phyloP scores from a whole-genome alignment of 2,113 vertebrate genomes.

The Macaca mulatta region DNA sequence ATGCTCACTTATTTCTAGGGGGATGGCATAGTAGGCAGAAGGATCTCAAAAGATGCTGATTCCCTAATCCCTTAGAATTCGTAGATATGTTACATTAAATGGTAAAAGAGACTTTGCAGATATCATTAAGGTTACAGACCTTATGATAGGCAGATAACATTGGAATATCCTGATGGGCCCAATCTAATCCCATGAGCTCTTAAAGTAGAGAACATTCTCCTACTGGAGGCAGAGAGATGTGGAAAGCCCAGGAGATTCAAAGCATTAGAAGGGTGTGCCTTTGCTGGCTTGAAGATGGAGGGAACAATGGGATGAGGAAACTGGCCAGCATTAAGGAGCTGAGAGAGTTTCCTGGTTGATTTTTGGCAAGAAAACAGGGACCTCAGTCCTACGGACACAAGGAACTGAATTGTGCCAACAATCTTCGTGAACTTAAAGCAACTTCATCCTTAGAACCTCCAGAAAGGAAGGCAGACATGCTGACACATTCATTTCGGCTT shows the following conservation, averaged over 20 bases:
- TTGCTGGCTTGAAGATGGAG: background rate
- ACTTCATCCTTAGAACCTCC: background rate
- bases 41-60: background rate
- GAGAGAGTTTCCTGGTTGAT: background rate
- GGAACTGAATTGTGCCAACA: background rate
- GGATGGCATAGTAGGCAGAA: background rate
- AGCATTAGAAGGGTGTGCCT: background rate
- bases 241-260: background rate
- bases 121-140: background rate
- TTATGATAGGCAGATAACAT: background rate
- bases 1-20: background rate
- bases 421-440: background rate
- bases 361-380: background rate
- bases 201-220: background rate
- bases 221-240: background rate
- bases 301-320: background rate
- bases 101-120: background rate
- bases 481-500: background rate
- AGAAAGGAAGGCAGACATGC: background rate
- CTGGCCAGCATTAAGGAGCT: background rate
- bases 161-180: background rate
- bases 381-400: background rate
- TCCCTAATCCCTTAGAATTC: background rate
- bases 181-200: background rate
- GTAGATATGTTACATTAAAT: background rate